Conservation (phyloP, 2,888 invertebrate genomes). For the Seira ritae region DNA sequence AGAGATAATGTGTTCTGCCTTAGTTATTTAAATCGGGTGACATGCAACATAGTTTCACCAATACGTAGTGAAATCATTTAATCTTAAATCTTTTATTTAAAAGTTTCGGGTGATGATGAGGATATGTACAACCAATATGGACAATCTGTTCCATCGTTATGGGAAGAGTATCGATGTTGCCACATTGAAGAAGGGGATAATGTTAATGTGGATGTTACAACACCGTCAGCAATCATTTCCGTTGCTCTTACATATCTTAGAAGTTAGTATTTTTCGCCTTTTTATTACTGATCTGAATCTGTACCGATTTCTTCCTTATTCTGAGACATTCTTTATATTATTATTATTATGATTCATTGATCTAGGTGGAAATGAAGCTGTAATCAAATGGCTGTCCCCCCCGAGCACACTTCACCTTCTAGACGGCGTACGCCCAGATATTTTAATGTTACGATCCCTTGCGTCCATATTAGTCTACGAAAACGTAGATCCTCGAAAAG, state of each 20-base stretch:
- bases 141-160: conserved; percentile 71
- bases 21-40: too few species aligned
- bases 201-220: conserved; percentile 73
- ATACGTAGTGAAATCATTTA: too few species aligned
- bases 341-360: neutral
- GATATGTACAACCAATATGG: conserved; percentile 69
- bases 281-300: neutral
- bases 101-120: conserved; percentile 64
- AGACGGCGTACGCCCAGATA: conserved; percentile 72
- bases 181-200: conserved; percentile 73
- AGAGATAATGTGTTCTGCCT: neutral
- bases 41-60: too few species aligned
- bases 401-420: conserved; percentile 70
- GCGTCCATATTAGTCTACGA: conserved; percentile 71
- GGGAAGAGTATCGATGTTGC: conserved; percentile 73
- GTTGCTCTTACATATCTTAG: conserved; percentile 71
- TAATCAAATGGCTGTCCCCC: conserved; percentile 72
- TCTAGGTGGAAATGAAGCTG: conserved; percentile 73
- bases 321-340: neutral
- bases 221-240: conserved; percentile 72
- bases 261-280: conserved; percentile 56
- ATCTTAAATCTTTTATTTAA: too few species aligned
- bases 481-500: conserved; percentile 62
- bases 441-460: conserved; percentile 71
- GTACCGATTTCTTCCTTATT: neutral